Conservation (phyloP, 2,113 vertebrate species). For the Calcarius ornatus region DNA sequence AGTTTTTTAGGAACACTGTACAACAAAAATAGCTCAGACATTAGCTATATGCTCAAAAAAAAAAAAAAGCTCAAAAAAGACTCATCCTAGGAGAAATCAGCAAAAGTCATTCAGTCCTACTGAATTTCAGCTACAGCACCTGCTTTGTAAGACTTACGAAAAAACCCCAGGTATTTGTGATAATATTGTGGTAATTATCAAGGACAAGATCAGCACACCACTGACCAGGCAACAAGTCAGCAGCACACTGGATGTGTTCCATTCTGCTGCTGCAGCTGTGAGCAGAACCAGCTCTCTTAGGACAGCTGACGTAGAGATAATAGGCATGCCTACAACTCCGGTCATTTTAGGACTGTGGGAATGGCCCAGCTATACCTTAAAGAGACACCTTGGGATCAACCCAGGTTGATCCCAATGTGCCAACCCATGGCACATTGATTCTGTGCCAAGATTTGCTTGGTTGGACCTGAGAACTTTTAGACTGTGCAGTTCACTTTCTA, state of each 20-base stretch:
- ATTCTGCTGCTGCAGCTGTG: background rate
- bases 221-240: background rate
- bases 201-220: background rate
- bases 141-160: background rate
- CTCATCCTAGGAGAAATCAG: background rate
- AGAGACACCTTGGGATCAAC: background rate
- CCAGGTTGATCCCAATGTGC: too few relatives aligned
- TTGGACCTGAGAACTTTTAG: background rate
- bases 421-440: too few relatives aligned
- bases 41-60: too few relatives aligned
- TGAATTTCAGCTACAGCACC: background rate
- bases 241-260: background rate
- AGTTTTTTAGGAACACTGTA: background rate
- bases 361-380: background rate
- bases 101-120: background rate
- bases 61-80: too few relatives aligned
- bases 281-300: background rate
- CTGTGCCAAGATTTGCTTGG: background rate
- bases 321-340: background rate
- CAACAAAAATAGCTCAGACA: background rate
- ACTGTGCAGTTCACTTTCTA: background rate
- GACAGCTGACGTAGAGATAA: background rate
- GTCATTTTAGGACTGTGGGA: background rate
- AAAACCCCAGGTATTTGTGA: rapidly evolving
- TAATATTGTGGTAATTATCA: background rate